phyloP scores from a whole-genome alignment of 2,113 vertebrate species.

The Dicentrarchus labrax region DNA sequence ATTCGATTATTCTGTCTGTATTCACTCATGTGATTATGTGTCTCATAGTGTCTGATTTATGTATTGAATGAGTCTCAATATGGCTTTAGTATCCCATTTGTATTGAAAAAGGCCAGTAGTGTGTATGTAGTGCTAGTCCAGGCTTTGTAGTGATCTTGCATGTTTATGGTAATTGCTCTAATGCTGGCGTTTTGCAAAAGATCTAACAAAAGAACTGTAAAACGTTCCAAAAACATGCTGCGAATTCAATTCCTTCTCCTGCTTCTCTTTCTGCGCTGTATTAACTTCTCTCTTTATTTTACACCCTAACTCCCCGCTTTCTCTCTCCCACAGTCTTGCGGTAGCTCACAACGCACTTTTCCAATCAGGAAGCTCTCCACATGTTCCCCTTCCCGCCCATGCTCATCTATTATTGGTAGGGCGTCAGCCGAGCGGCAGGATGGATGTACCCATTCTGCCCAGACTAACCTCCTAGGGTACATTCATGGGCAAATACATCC shows the following conservation, averaged over 20 bases:
- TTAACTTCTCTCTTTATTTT: not conserved
- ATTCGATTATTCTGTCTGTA: not conserved
- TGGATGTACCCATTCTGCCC: constrained; percentile 33
- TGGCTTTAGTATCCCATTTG: not conserved
- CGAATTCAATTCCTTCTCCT: constrained; percentile 4
- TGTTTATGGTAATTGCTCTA: not conserved
- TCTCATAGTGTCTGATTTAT: not conserved
- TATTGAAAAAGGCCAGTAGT: not conserved
- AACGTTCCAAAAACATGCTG: not conserved
- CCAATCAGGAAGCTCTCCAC: constrained; percentile 36
- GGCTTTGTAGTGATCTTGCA: not conserved
- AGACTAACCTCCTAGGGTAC: constrained; percentile 20
- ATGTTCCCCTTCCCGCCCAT: constrained; percentile 14
- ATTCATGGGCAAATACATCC: constrained; percentile 39
- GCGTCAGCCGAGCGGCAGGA: constrained; percentile 22
- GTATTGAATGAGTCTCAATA: not conserved
- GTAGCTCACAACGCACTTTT: not conserved
- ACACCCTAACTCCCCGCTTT: not conserved
- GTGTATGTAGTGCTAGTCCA: not conserved
- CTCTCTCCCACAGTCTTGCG: not conserved
- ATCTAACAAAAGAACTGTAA: not conserved
- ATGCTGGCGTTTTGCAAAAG: not conserved
- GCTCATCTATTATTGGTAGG: constrained; percentile 44
- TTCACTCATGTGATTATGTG: not conserved
- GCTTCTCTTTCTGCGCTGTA: not conserved